Conservation (phyloP, 2,113 vertebrate genomes). For the Calyptomena viridis region DNA sequence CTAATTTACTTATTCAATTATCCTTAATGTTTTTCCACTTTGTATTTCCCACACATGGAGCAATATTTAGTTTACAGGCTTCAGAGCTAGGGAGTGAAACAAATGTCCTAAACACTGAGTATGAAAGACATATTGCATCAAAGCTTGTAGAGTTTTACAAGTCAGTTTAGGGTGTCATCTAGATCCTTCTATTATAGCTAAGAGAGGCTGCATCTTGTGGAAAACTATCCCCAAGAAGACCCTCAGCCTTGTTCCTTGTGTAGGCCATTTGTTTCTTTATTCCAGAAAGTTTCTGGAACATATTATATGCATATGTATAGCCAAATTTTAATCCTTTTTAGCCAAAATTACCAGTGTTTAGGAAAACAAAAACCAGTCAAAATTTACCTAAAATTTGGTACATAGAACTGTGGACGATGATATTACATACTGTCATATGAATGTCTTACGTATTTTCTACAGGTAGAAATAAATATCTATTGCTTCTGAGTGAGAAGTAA, state of each 20-base stretch:
- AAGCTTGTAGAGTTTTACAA: neutral
- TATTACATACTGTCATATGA: neutral
- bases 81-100: neutral
- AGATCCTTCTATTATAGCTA: neutral
- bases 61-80: neutral
- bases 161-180: neutral
- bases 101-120: neutral
- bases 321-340: neutral
- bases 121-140: neutral
- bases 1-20: neutral
- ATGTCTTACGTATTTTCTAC: neutral
- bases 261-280: neutral
- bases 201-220: neutral
- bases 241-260: neutral
- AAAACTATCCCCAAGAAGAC: neutral
- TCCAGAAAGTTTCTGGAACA: neutral
- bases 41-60: neutral
- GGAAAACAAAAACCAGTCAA: neutral
- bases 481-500: neutral
- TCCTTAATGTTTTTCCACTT: neutral
- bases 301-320: neutral
- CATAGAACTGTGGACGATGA: rapidly evolving
- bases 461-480: neutral
- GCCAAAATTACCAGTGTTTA: neutral
- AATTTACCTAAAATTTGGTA: neutral